Evolutionary conservation across 2,888 invertebrate genomes (phyloP), one percentile per base, ranked within the genome.

Genomic region (Ischnura elegans): DNA sequence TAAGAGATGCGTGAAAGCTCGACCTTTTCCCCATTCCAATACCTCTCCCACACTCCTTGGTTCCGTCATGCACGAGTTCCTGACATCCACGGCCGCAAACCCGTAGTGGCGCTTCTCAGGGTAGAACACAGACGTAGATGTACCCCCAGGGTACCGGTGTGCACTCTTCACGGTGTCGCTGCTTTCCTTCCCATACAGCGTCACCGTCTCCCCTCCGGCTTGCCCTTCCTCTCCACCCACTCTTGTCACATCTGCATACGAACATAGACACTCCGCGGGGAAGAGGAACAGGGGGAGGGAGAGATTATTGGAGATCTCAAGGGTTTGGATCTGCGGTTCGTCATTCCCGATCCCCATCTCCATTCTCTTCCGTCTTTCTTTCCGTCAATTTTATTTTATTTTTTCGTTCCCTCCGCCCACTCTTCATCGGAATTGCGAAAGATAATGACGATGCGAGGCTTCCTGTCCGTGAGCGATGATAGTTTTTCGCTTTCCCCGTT

Each of bases 391-490:
- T 19, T 5, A 4, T n/a, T 8, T n/a, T 61, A n/a, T 61, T 61
- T 61, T 61, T 61, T 61, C 10, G n/a, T n/a, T 61, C 61, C 61
- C 8, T 2, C 47, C 47, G 16, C n/a, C 51, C 19, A 51, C 51
- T 51, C 51, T 19, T 51, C 76, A 1, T 21, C 76, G 76, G 76
- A 76, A 76, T 76, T 76, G 76, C 76, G 29, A 76, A 76, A 76
- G 76, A 76, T 76, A 76, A 76, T 76, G 76, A 76, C 76, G 29
- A 76, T 76, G 76, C 76, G 36, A 76, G 76, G 76, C 29, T 76
- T 76, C 2, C 76, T 76, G 76, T 76, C 76, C 36, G 76, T 36
- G 76, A 76, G 76, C 76, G 36, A 76, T 76, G 76, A 76, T 29
- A 76, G 36, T 36, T 76, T 51, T 76, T 76, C 76, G 76, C 76